Evolutionary conservation across 2,113 vertebrate species (phyloP).

Genomic region (Marmota flaviventris): DNA sequence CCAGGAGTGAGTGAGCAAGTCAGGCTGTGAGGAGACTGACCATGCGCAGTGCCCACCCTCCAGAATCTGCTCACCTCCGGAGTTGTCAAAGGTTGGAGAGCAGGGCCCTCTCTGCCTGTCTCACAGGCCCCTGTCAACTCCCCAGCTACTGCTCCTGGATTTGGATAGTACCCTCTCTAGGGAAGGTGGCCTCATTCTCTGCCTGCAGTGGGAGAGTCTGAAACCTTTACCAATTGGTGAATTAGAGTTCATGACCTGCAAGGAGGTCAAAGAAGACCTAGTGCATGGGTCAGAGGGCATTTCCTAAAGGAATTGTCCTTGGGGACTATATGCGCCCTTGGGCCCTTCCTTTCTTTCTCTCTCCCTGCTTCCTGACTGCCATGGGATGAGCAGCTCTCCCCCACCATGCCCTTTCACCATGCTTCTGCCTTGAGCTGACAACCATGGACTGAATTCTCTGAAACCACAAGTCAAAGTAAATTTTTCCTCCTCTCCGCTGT

Average conservation of each 20-base stretch:
- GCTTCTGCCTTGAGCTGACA: no score
- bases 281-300: background rate
- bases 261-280: background rate
- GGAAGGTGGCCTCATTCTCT: background rate
- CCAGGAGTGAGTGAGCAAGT: background rate
- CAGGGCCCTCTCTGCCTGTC: background rate
- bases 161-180: background rate
- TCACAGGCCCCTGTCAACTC: background rate
- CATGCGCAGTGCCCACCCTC: accelerated
- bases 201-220: background rate
- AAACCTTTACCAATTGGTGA: background rate
- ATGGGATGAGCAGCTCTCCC: no score
- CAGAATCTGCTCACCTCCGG: background rate
- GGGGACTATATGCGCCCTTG: no score
- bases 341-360: no score
- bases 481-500: no score
- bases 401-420: no score
- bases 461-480: no score
- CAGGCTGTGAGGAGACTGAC: background rate
- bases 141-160: background rate
- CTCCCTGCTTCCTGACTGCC: no score
- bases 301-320: background rate
- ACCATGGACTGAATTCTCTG: no score
- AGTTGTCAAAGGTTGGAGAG: background rate
- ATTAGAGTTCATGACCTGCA: background rate